These are phyloP conservation scores for Nycticryphes semicollaris DNA, from an alignment of 2,113 vertebrate species.

Conservation along the genomic window DNA sequence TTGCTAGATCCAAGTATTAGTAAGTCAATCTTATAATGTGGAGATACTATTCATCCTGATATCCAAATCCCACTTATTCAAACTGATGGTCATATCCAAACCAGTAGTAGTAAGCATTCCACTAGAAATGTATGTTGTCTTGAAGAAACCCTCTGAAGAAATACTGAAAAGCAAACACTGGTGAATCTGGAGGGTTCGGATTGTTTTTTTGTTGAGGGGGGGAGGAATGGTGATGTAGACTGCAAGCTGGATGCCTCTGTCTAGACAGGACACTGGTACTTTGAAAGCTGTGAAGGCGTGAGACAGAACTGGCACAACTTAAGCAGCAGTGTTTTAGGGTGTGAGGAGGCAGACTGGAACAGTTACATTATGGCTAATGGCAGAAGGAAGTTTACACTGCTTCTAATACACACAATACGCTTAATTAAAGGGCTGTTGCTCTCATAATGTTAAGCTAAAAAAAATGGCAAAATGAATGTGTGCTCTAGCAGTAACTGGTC, in stretches of 20 bases:
- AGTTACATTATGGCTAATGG: rapidly evolving
- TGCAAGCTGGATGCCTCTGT: not conserved
- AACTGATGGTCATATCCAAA: not conserved
- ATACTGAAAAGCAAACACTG: not conserved
- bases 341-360: not conserved
- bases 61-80: not conserved
- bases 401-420: not conserved
- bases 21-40: not conserved
- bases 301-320: not conserved
- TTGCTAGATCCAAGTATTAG: not conserved
- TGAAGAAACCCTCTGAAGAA: not conserved
- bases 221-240: not conserved
- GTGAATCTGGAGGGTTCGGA: not conserved
- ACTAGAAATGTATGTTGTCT: not conserved
- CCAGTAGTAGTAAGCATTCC: not conserved
- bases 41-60: not conserved
- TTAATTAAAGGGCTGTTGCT: not conserved
- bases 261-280: not conserved
- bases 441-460: not conserved
- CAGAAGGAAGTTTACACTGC: not conserved
- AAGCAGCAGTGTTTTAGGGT: not conserved
- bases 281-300: not conserved
- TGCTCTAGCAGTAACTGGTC: not conserved
- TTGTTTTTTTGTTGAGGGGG: too few relatives aligned
- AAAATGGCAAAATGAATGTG: not conserved